Base-by-base conservation (phyloP, 2,113 vertebrate genomes). In the Onychostruthus taczanowskii region DNA sequence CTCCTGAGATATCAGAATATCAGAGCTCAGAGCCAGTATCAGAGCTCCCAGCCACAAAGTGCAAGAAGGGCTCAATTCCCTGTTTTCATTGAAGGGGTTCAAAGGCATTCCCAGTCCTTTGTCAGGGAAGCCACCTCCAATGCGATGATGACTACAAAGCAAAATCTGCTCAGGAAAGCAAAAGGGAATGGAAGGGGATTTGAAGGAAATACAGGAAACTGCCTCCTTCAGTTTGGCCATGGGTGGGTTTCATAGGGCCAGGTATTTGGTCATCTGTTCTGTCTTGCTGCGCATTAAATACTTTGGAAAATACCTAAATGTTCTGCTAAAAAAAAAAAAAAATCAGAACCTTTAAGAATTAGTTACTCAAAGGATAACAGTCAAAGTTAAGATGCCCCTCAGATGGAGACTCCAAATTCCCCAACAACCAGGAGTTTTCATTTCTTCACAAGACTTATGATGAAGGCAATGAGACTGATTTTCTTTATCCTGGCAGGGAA, bases 121-220 rank as follows among this genome's bases (percentile, higher is more conserved):
- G 37, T 12, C 53, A 49, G 27, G 12, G 4, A 86, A 80, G 28
- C 15, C 37, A 84, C 33, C 21, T 59, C 7, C 7, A 9, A 19
- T 33, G 5, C 9, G 16, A 50, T 3, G 0, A 24, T 8, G 13
- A 10, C 22, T 62, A 7, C 9, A 59, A 83, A 58, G 30, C 1
- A 0, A 84, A 88, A 84, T 66, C 50, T 26, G 20, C 41, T 69
- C 22, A 35, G 47, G 52, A 56, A 76, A 47, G 26, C 24, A 33
- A 63, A 80, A 21, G 10, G 19, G 16, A 64, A 80, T 2, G 4
- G 7, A 58, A 78, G 21, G 53, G 13, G 24, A 11, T 56, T 79
- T 79, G 70, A 80, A 62, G 37, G 23, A 78, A 64, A 83, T 4
- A 3, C 1, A 86, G 15, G 66, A 69, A 88, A 41, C 6, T 9